Percentiles rank a stretch among this genome's conserved stretches.
These are phyloP conservation scores for Chionoecetes opilio DNA, from an alignment of 1,140 invertebrate genomes.

Conservation along the genomic window DNA sequence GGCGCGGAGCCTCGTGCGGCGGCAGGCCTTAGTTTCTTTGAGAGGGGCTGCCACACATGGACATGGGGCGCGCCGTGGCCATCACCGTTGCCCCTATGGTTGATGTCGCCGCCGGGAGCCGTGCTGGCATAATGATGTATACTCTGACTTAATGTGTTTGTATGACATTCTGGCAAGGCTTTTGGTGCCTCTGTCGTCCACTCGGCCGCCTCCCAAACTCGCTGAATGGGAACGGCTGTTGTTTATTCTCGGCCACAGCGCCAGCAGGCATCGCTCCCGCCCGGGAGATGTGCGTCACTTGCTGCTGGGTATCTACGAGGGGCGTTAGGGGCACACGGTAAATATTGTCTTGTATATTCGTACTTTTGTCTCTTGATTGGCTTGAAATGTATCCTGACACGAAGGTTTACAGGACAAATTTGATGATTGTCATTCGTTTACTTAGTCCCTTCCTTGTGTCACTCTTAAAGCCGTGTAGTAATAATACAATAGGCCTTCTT, in stretches of 20 bases:
- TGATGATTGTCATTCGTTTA: background rate
- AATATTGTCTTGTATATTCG: background rate
- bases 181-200: background rate
- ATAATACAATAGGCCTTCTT: background rate
- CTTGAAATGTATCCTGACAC: background rate
- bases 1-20: background rate
- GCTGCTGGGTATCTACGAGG: background rate
- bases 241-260: too few species aligned
- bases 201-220: background rate
- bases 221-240: too few species aligned
- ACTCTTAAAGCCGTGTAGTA: background rate
- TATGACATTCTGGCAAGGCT: background rate
- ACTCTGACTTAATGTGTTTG: slow-evolving; percentile 7
- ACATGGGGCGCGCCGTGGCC: background rate
- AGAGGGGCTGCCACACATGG: background rate
- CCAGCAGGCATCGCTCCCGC: too few species aligned
- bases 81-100: background rate
- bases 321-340: background rate
- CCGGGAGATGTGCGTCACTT: too few species aligned
- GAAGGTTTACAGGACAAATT: background rate
- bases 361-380: background rate
- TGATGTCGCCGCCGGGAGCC: background rate
- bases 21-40: background rate
- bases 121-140: slow-evolving; percentile 19
- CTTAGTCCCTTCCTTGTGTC: too few species aligned